Percentiles rank a stretch among this genome's conserved stretches.
Evolutionary conservation across 2,797 vertebrate species (phyloP).

Genomic region (Enteromius afrohamiltoni): DNA sequence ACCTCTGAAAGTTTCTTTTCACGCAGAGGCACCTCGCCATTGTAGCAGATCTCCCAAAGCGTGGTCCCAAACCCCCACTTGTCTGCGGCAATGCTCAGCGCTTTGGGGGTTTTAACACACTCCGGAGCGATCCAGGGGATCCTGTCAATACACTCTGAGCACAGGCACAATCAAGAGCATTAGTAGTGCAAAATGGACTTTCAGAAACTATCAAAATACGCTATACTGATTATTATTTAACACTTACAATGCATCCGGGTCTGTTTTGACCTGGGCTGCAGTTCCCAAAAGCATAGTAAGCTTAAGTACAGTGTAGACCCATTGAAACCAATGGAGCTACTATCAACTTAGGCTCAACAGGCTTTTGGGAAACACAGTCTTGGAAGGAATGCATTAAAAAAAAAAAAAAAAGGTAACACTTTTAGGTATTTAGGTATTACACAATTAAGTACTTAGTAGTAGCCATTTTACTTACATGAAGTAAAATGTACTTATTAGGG

Average conservation of each 20-base stretch:
- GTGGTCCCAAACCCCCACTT: constrained; percentile 89
- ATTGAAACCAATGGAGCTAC: too few relatives aligned
- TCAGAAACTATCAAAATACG: background rate
- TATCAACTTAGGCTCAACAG: too few relatives aligned
- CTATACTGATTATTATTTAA: background rate
- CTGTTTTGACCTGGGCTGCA: background rate
- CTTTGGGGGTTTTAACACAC: constrained; percentile 81
- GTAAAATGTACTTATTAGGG: too few relatives aligned
- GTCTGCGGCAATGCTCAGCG: constrained; percentile 81
- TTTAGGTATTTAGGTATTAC: too few relatives aligned
- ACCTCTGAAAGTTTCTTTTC: constrained; percentile 86
- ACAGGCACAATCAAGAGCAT: constrained; percentile 13
- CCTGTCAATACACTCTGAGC: constrained; percentile 81
- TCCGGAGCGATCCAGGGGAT: constrained; percentile 89
- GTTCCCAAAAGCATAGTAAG: too few relatives aligned
- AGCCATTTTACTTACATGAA: too few relatives aligned
- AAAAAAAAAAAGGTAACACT: too few relatives aligned
- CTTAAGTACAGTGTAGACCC: too few relatives aligned
- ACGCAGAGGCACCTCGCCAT: constrained; percentile 84
- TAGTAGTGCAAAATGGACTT: background rate
- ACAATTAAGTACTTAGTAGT: too few relatives aligned
- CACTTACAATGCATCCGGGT: background rate
- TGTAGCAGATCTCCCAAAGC: constrained; percentile 89
- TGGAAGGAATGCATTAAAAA: too few relatives aligned
- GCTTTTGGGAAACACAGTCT: too few relatives aligned